Evolutionary conservation across 92 coral and sea anemone genomes (phyloP), one percentile per base, ranked within the genome.

Genomic region (Hydrozoanthus gracilis): DNA sequence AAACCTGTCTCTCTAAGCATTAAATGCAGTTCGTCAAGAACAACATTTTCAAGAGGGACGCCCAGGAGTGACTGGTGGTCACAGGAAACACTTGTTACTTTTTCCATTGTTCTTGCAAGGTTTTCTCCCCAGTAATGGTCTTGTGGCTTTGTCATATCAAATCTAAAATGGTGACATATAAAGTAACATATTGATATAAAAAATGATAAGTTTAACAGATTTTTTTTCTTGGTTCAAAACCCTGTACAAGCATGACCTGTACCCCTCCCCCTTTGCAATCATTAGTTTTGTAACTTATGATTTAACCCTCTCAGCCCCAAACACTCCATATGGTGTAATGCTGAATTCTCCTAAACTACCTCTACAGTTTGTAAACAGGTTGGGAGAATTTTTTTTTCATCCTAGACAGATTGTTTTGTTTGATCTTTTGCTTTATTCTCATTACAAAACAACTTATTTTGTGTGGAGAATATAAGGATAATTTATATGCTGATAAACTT

Each of bases 81-180:
- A 86, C 89, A 77, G 47, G 89, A 89, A n/a, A 45, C 62, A 79
- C 84, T 85, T 50, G n/a, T 77, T 48, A 89, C 85, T 47, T 85
- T 78, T 44, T 78, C 17, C 39, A 89, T 4, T 3, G 61, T 68
- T 79, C 86, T 89, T 12, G 51, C 83, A 47, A 77, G 8, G 61
- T 77, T 84, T 0, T 49, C 46, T 62, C 45, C 73, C 92, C 92
- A 89, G 18, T 74, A 61, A 46, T 51, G 85, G 20, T 77, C 77
- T 51, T 76, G n/a, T 54, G 92, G 82, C 76, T 89, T 89, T 86
- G 89, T 46, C 89, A 85, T 86, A 66, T 89, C 92, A 89, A 83
- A 84, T 73, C 88, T 89, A 74, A 27, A 27, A 27, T 27, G 39
- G 2, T 27, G 39, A 27, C 39, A 27, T 27, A 27, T 27, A 27